Base-by-base conservation (phyloP, 2,888 invertebrate genomes). In the Agonum fuliginosum region DNA sequence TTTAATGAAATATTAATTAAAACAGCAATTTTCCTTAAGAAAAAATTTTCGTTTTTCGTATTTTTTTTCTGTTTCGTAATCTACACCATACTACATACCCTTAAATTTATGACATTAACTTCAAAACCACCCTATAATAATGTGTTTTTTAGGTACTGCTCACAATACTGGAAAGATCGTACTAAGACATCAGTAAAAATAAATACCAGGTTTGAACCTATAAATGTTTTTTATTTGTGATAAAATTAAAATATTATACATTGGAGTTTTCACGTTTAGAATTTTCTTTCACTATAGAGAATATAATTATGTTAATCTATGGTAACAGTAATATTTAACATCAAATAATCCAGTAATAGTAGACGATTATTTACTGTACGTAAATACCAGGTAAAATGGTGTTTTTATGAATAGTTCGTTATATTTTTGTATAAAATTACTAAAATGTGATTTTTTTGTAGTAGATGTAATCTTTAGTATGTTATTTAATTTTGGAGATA, bases 401-500 rank as follows among this genome's bases (percentile, higher is more conserved):
- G 30, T 37, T 72, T 22, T 19, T 51, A 22, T 70, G 14, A 41
- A 34, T 71, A 46, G 43, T 71, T 12, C 51, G 48, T 71, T 71
- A 71, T 71, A 48, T 51, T 71, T 71, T 71, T 71, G 46, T 71
- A 69, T 34, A 69, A 41, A 69, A 43, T 24, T 43, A 69, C 34
- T 69, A 43, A 43, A 14, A 46, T 69, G 41, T 69, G 27, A 65
- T 48, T 70, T 71, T 30, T 51, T 22, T 71, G 43, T 54, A 54
- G 54, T 24, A 24, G 12, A 24, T 20, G 54, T 27, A 54, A 27
- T 46, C 1, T 17, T 27, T 27, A n/a, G 54, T n/a, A 54, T 54
- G 10, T 24, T 24, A 3, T 54, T 30, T 24, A 69, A 43, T 69
- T 54, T 24, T 30, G 30, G 30, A 24, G 24, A 54, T 8, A 54